Conservation (phyloP, 1,140 invertebrate genomes). For the Phymorhynchus buccinoides region DNA sequence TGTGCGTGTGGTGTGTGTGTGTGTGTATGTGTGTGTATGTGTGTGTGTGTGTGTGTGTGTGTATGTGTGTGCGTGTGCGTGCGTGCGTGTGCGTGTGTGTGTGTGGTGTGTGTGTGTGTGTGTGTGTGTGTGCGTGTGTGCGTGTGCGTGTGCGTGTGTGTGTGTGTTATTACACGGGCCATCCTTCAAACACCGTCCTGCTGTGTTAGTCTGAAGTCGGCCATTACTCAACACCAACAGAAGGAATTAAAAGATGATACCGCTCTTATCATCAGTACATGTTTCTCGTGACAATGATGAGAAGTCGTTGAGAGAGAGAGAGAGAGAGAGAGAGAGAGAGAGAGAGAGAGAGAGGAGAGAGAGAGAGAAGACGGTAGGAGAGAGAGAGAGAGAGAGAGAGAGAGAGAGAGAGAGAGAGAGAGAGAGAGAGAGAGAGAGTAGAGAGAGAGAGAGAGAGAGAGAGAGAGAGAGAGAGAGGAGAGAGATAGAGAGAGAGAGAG, state of each 20-base stretch:
- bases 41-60: not conserved
- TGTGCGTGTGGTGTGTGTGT: not conserved
- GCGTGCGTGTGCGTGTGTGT: not conserved
- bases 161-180: not conserved
- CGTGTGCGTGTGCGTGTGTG: not conserved
- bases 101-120: not conserved
- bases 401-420: no score
- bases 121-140: not conserved
- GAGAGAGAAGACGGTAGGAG: not conserved
- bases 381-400: not conserved
- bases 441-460: not conserved
- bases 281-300: not conserved
- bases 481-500: not conserved
- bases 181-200: not conserved
- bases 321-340: not conserved
- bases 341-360: constrained; percentile 32
- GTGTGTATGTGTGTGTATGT: not conserved
- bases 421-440: not conserved
- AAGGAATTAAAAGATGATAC: not conserved
- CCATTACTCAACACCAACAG: not conserved
- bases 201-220: not conserved
- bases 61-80: not conserved
- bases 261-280: not conserved
- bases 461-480: no score
- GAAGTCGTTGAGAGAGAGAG: not conserved